Percentiles rank a stretch among this genome's conserved stretches.
These are phyloP conservation scores for Hoplostethus atlanticus DNA, from an alignment of 2,797 vertebrate species.

Conservation along the genomic window DNA sequence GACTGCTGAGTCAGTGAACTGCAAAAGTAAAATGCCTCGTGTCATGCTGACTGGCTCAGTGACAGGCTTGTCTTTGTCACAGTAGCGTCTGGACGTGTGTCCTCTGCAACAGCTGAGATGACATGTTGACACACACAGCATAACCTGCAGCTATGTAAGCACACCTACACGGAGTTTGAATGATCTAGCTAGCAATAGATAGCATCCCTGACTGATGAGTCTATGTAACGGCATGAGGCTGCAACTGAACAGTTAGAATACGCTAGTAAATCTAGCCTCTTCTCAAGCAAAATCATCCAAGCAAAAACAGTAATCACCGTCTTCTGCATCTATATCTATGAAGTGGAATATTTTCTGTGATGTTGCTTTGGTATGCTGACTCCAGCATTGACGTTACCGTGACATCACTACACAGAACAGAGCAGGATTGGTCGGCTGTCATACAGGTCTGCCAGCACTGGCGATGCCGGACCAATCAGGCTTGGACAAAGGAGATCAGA, in stretches of 20 bases:
- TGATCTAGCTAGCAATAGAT: not conserved
- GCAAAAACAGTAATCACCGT: not conserved
- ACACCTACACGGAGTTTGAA: conserved; percentile 22
- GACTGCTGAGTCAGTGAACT: conserved; percentile 41
- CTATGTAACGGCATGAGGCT: conserved; percentile 7
- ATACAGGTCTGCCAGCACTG: conserved; percentile 22
- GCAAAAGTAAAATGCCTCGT: conserved; percentile 13
- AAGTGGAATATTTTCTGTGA: not conserved
- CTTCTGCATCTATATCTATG: not conserved
- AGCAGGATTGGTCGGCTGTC: conserved; percentile 31
- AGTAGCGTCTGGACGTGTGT: conserved; percentile 9
- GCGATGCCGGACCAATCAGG: conserved; percentile 37
- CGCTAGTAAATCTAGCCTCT: not conserved
- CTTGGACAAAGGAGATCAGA: conserved; percentile 33
- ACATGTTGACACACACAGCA: conserved; percentile 72
- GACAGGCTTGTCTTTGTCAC: conserved; percentile 12
- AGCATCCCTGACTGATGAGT: conserved; percentile 15
- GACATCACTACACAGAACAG: conserved; percentile 39
- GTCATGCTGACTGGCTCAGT: conserved; percentile 1
- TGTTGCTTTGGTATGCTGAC: conserved; percentile 38
- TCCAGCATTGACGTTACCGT: conserved; percentile 18
- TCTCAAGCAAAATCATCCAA: not conserved
- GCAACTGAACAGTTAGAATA: not conserved
- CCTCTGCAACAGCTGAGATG: conserved; percentile 31
- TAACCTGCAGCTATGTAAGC: conserved; percentile 41